A percentile compares a stretch with the other conserved stretches of the same genome.
Evolutionary conservation across 2,888 invertebrate genomes (phyloP).

Genomic region (Saturnia pavonia): DNA sequence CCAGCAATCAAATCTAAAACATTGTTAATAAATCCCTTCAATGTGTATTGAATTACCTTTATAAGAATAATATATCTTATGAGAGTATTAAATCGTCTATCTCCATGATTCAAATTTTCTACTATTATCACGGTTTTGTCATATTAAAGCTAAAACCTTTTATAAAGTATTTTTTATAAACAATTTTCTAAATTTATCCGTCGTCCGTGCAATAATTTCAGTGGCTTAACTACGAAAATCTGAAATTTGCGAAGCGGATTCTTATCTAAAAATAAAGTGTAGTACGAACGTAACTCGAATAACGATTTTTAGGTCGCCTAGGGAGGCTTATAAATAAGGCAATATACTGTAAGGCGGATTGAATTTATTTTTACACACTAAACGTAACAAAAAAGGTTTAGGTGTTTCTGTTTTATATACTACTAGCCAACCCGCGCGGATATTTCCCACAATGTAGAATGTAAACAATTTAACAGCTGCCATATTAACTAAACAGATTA

Average conservation of each 20-base stretch:
- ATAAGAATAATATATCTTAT: neutral
- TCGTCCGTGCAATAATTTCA: conserved; percentile 41
- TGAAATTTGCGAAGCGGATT: conserved; percentile 53
- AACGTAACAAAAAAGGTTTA: too few species aligned
- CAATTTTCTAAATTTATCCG: conserved; percentile 27
- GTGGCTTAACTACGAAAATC: conserved; percentile 43
- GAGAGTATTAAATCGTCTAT: neutral
- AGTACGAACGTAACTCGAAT: conserved; percentile 57
- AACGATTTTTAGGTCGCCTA: conserved; percentile 47
- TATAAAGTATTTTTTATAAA: conserved; percentile 16
- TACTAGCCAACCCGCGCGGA: too few species aligned
- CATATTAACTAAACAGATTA: too few species aligned
- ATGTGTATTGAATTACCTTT: too few species aligned
- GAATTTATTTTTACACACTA: conserved; percentile 59
- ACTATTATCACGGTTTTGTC: neutral
- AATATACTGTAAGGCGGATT: conserved; percentile 60
- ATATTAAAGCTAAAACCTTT: neutral
- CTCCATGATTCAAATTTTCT: neutral
- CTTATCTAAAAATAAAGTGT: conserved; percentile 66
- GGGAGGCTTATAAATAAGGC: conserved; percentile 68
- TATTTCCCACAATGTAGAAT: too few species aligned
- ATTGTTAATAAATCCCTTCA: too few species aligned
- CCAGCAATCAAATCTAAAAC: too few species aligned
- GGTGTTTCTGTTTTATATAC: too few species aligned
- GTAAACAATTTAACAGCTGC: too few species aligned